A percentile compares a stretch with the other conserved stretches of the same genome.
Conservation (phyloP, 2,888 invertebrate genomes). For the Mythimna pallens region DNA sequence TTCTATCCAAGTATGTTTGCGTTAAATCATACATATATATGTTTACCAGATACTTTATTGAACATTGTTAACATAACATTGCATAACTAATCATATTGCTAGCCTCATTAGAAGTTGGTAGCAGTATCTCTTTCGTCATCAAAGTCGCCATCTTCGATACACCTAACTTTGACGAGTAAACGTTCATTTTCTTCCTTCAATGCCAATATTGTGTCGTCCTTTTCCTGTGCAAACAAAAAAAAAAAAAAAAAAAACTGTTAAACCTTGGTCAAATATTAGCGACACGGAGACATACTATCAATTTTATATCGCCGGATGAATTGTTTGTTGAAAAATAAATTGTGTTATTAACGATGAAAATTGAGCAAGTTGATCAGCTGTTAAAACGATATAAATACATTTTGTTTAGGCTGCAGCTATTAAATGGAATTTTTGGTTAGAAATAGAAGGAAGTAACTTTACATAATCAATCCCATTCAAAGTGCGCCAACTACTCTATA, state of each 20-base stretch:
- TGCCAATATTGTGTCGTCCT: conserved; percentile 86
- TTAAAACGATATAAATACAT: too few relatives aligned
- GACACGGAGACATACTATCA: conserved; percentile 1
- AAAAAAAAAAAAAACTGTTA: too few relatives aligned
- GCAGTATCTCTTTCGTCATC: conserved; percentile 7
- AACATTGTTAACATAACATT: conserved; percentile 16
- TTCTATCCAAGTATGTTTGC: neutral
- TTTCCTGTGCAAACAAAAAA: conserved; percentile 79
- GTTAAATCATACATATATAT: neutral
- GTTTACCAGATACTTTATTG: conserved; percentile 39
- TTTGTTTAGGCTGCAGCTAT: neutral
- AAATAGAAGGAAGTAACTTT: neutral
- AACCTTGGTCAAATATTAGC: neutral
- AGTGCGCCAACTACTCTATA: neutral
- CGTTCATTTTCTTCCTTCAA: conserved; percentile 88
- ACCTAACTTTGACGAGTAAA: conserved; percentile 81
- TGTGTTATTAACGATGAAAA: conserved; percentile 50
- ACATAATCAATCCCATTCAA: conserved; percentile 5
- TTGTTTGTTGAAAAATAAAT: conserved; percentile 44
- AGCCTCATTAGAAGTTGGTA: conserved; percentile 1
- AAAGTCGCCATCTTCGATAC: conserved; percentile 68
- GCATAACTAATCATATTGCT: neutral
- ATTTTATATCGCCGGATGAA: conserved; percentile 16
- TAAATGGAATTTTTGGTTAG: neutral
- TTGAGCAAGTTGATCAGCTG: conserved; percentile 26